These are phyloP conservation scores for Yponomeuta plumbellus DNA, from an alignment of 2,888 invertebrate genomes.

Conservation along the genomic window DNA sequence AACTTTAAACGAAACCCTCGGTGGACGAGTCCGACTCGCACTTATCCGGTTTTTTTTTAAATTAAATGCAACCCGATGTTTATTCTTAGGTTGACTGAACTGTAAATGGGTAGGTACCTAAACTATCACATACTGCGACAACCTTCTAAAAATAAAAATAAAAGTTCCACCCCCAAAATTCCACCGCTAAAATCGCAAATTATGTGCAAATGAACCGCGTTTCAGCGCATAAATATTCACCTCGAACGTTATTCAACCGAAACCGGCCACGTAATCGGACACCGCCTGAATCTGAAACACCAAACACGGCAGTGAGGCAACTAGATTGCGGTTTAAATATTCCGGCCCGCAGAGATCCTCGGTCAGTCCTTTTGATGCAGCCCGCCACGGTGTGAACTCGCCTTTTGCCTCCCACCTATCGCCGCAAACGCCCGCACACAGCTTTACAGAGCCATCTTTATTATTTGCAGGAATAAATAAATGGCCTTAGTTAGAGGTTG, in stretches of 20 bases:
- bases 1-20: too few relatives aligned
- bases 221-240: not conserved
- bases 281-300: conserved; percentile 21
- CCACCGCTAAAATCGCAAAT: not conserved
- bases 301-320: conserved; percentile 43
- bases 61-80: too few relatives aligned
- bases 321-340: conserved; percentile 53
- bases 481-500: not conserved
- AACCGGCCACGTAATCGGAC: conserved; percentile 10
- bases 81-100: too few relatives aligned
- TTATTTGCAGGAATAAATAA: conserved; percentile 14
- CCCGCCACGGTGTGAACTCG: conserved; percentile 50
- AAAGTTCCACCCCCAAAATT: not conserved
- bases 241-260: conserved; percentile 3
- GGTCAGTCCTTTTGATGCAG: conserved; percentile 63
- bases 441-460: conserved; percentile 43
- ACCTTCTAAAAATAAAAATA: not conserved
- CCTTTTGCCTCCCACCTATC: conserved; percentile 68
- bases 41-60: too few relatives aligned
- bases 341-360: conserved; percentile 45
- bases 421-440: conserved; percentile 66
- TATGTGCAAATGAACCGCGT: not conserved
- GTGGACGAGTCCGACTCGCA: too few relatives aligned
- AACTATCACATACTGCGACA: not conserved
- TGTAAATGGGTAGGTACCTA: not conserved